phyloP scores from a whole-genome alignment of 2,113 vertebrate species.

The Cisticola juncidis region DNA sequence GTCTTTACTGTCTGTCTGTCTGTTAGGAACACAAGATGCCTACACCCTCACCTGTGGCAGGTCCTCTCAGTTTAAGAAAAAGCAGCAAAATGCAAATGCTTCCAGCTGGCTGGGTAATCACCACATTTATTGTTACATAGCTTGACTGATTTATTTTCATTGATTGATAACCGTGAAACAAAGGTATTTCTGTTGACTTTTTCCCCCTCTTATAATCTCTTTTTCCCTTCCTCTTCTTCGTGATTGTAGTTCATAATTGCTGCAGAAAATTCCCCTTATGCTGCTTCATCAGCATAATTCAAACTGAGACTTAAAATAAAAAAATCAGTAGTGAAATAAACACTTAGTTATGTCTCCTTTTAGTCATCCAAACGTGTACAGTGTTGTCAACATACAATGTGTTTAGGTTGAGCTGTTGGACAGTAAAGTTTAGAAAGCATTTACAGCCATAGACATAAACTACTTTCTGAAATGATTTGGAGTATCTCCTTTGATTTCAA shows the following conservation, averaged over 20 bases:
- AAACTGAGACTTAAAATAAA: not conserved
- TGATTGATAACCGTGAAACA: not conserved
- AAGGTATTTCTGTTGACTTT: not conserved
- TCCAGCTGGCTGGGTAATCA: slow-evolving; percentile 76
- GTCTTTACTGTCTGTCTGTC: slow-evolving; percentile 59
- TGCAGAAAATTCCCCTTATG: not conserved
- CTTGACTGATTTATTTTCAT: not conserved
- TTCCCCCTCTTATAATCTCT: not conserved
- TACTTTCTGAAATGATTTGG: not conserved
- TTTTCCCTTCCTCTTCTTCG: not conserved
- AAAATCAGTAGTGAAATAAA: not conserved
- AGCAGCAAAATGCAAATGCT: slow-evolving; percentile 71
- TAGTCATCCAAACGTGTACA: not conserved
- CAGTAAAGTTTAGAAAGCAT: not conserved
- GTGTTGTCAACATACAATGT: not conserved
- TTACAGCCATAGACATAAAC: not conserved
- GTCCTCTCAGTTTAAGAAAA: slow-evolving; percentile 71
- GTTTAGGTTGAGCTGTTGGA: not conserved
- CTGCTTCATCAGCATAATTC: not conserved
- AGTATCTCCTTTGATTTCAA: not conserved
- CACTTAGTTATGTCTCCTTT: not conserved
- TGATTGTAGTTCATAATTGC: not conserved
- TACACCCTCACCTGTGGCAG: slow-evolving; percentile 77
- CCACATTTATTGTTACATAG: slow-evolving; percentile 30
- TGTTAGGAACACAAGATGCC: slow-evolving; percentile 76